Base-by-base conservation (phyloP, 2,888 invertebrate species). In the Diarsia rubi region DNA sequence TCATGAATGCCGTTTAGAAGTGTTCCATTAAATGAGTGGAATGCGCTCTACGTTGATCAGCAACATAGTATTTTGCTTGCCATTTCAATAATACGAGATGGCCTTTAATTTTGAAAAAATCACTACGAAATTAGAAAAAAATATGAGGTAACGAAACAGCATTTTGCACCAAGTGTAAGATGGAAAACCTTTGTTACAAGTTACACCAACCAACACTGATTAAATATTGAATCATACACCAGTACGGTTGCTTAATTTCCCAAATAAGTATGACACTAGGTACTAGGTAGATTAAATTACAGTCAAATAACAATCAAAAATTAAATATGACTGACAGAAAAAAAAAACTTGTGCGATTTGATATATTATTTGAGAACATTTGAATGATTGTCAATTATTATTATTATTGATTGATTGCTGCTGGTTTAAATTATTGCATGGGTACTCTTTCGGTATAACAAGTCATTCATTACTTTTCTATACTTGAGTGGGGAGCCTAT, bases 401-500 rank as follows among this genome's bases (percentile, higher is more conserved):
- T 37, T 0, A 65, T 47, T 19, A 8, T 70, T 47, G 6, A 49
- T 79, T 27, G 31, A 14, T 31, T 44, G 45, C 8, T 73, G 44
- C 14, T 60, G 72, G 31, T 60, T 79, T 62, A 0, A 37, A 57
- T 42, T n/a, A 37, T 19, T n/a, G 19, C 3, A n/a, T 27, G 24
- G 16, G 21, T 21, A 16, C 4, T 45, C 37, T 54, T 19, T 45
- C n/a, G 54, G 42, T 31, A 27, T 9, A 27, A 9, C 12, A 52
- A 45, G 4, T 16, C 4, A 14, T 14, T 19, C 4, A 21, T 49
- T 49, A 57, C 1, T 8, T 45, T 45, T 64, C 21, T 78, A 37
- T 14, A 52, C 4, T 49, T 57, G 65, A 62, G 75, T 81, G 85
- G 27, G 85, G 86, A 69, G 82, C 57, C 70, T 60, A 45, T 73